A percentile compares a stretch with the other conserved stretches of the same genome.
phyloP scores from a whole-genome alignment of 2,797 vertebrate genomes.

The Pangasius sanitwongsei region DNA sequence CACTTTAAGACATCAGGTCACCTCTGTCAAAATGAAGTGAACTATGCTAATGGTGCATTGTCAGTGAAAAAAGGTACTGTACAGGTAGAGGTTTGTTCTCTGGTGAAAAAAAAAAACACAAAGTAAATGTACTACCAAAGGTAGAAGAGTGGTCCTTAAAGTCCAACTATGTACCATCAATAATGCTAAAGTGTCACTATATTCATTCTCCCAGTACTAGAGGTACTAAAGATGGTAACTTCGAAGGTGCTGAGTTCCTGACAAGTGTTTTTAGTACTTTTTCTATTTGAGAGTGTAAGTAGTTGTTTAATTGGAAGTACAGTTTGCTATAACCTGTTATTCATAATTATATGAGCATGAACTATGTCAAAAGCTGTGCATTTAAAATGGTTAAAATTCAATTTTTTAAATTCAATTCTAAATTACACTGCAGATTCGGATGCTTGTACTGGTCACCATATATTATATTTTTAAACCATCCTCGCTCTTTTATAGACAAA shows the following conservation, averaged over 20 bases:
- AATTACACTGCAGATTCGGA: neutral
- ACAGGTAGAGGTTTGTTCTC: neutral
- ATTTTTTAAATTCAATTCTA: neutral
- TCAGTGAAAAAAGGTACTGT: neutral
- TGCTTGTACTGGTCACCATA: neutral
- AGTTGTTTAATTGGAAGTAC: no score
- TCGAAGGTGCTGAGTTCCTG: neutral
- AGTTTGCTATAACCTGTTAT: neutral
- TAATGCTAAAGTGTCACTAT: neutral
- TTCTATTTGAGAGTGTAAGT: neutral
- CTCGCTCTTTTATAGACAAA: slow-evolving; percentile 34
- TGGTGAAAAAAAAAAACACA: neutral
- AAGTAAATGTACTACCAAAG: neutral
- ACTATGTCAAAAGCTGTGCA: neutral
- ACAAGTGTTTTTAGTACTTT: neutral
- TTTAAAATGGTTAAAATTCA: no score
- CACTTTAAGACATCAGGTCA: slow-evolving; percentile 48
- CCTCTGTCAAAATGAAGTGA: slow-evolving; percentile 28
- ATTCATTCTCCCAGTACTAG: neutral
- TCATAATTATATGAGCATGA: neutral
- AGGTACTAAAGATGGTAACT: no score
- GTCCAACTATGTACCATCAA: neutral
- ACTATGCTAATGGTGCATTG: slow-evolving; percentile 19
- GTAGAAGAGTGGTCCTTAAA: neutral
- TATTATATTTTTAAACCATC: neutral